Conservation (phyloP, 2,888 invertebrate genomes). For the Ophion obscuratus region DNA sequence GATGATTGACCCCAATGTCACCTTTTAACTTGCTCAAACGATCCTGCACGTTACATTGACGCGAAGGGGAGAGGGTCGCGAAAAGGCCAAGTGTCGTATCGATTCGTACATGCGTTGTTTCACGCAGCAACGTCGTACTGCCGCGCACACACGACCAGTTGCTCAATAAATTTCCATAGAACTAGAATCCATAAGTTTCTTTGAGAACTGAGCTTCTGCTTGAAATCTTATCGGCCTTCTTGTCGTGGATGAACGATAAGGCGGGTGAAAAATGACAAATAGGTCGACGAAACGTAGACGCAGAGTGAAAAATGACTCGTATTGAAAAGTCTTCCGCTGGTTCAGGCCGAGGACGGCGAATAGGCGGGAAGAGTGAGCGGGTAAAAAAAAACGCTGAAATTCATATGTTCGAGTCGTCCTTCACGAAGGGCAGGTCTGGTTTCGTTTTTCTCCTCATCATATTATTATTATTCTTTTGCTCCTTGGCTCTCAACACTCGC, state of each 20-base stretch:
- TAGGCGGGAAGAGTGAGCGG: neutral
- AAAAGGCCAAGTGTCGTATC: slow-evolving; percentile 40
- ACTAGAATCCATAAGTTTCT: neutral
- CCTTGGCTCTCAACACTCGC: slow-evolving; percentile 10
- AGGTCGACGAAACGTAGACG: neutral
- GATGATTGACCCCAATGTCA: slow-evolving; percentile 76
- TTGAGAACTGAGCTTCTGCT: neutral
- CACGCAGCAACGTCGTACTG: slow-evolving; percentile 8
- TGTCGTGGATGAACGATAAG: neutral
- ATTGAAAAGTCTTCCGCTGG: slow-evolving; percentile 25
- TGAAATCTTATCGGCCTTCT: neutral
- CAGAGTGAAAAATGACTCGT: neutral
- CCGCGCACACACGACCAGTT: neutral
- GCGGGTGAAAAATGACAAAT: neutral
- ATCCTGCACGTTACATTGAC: slow-evolving; percentile 72
- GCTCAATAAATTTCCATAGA: neutral
- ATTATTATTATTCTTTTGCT: neutral
- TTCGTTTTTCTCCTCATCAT: slow-evolving; percentile 22
- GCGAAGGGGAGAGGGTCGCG: slow-evolving; percentile 20
- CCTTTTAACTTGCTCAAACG: slow-evolving; percentile 77
- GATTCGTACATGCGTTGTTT: slow-evolving; percentile 26
- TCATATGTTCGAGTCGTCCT: slow-evolving; percentile 44
- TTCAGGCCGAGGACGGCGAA: neutral
- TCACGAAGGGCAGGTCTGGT: slow-evolving; percentile 47
- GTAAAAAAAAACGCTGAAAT: slow-evolving; percentile 26